Evolutionary conservation across 2,888 invertebrate genomes (phyloP).

Genomic region (Callosobruchus maculatus): DNA sequence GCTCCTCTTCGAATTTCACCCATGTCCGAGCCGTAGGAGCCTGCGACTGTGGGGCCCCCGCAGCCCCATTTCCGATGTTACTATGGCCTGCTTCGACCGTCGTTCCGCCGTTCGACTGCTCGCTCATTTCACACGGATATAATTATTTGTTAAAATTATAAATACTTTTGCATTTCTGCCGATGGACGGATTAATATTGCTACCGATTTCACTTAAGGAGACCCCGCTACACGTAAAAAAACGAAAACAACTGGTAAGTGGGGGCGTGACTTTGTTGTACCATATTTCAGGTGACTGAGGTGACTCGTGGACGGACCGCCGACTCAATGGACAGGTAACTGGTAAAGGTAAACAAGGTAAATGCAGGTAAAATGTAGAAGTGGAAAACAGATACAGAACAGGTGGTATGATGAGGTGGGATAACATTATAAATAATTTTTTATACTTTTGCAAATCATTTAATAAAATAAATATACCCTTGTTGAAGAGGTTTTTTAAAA

Average conservation of each 20-base stretch:
- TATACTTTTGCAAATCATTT: no score
- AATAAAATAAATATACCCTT: no score
- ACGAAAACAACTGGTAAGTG: neutral
- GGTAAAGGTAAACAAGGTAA: neutral
- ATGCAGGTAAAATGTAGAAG: neutral
- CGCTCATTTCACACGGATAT: neutral
- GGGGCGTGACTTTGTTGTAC: neutral
- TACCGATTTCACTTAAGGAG: neutral
- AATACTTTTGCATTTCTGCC: neutral
- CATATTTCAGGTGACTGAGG: neutral
- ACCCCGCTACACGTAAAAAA: neutral
- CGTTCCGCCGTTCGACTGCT: neutral
- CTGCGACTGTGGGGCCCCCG: constrained; percentile 35
- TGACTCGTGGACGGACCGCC: neutral
- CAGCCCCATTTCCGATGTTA: constrained; percentile 15
- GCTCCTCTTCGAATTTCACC: constrained; percentile 49
- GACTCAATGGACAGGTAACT: neutral
- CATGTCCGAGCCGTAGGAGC: constrained; percentile 40
- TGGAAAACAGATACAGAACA: no score
- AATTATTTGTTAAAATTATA: neutral
- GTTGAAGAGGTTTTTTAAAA: no score
- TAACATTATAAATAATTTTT: neutral
- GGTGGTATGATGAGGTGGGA: neutral
- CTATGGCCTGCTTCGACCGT: constrained; percentile 18
- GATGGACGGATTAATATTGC: neutral